Evolutionary conservation across 2,888 invertebrate species (phyloP), one percentile per base, ranked within the genome.

Genomic region (Idaea straminata): DNA sequence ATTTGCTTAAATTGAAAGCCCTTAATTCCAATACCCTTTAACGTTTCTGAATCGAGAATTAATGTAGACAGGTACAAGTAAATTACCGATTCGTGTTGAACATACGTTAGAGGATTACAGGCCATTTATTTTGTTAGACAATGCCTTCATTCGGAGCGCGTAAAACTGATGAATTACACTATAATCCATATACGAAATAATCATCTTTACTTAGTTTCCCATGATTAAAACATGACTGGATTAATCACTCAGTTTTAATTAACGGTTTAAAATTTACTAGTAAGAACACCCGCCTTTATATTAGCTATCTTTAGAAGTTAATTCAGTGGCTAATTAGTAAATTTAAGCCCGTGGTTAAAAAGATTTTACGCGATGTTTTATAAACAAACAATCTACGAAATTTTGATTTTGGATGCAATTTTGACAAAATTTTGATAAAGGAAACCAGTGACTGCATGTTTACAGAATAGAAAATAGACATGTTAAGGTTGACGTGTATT

Each of bases 201-300:
- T 47, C 47, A 47, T 47, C 7, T 47, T 10, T 47, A 47, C 47
- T 4, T 13, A 13, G 47, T 10, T 4, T 10, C 47, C 10, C 47
- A 47, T 47, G 13, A 47, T 47, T 47, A 13, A 47, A 47, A 10
- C 47, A 47, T 47, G 47, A 47, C 47, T 47, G 10, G 47, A 47
- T 47, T 47, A 47, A 47, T 47, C 47, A 61, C 13, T 61, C 67
- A 57, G 60, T 35, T 10, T 36, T 65, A 65, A 60, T 62, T 57
- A 63, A 62, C 61, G 60, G 7, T 7, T 57, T 62, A 62, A 25
- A 63, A 68, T 63, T 64, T 63, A 57, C 15, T 60, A 69, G 57
- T 61, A 47, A 25, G 25, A 25, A 25, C n/a, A n/a, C 25, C 25
- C 25, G 3, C 25, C 25, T 25, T 25, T 25, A 25, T 25, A 3